Base-by-base conservation (phyloP, 2,888 invertebrate genomes). In the Eilema depressum region DNA sequence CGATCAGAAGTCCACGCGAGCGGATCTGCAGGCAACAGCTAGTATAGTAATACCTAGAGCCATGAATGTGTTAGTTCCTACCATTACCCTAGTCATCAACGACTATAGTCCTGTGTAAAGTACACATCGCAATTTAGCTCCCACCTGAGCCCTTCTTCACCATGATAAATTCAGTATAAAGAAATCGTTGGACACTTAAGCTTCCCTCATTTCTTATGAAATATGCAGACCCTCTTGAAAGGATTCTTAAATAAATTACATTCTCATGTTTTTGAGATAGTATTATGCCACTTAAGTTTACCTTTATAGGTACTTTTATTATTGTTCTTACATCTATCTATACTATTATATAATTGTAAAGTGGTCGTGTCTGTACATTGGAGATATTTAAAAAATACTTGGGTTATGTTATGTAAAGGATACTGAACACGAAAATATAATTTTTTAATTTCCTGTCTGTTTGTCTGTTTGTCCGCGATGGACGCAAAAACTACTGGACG, bases 171-270 rank as follows among this genome's bases (percentile, higher is more conserved):
- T 68, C 60, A 69, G n/a, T 53, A 53, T 53, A 70, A 75, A 73
- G 61, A 73, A 74, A 77, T 77, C 57, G 41, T 74, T 68, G 64
- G 23, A 73, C 65, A 63, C 73, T 78, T 74, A 73, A 77, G 70
- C 68, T 47, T 64, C n/a, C 47, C 67, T 69, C 71, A 75, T 70
- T 73, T 75, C 72, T 66, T 68, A 69, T 81, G 47, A 78, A 83
- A 76, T 69, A 80, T 80, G 70, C 64, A 78, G 47, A 75, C 68
- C 60, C 67, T 76, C 72, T 79, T 78, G 62, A 75, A 82, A 80
- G 37, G 53, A 20, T 77, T 10, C 63, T 60, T 71, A 65, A 75
- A 72, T 77, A 75, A 81, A 61, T 76, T 65, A 71, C 63, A 63
- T 26, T 66, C 33, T 60, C 65, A 59, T 59, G 57, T 26, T 59